Evolutionary conservation across 2,113 vertebrate genomes (phyloP).

Genomic region (Siniperca chuatsi): DNA sequence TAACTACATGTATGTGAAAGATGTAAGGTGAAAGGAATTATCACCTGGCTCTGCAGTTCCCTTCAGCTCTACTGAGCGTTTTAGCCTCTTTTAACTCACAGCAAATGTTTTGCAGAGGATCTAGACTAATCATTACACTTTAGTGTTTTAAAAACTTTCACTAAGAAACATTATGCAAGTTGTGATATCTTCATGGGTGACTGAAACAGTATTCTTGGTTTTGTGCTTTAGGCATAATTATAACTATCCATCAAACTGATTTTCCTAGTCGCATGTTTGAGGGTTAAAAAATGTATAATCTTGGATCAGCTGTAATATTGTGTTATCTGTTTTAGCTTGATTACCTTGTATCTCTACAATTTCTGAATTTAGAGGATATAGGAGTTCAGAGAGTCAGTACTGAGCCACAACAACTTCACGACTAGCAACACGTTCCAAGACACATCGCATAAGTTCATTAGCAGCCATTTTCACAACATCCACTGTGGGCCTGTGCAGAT

Average conservation of each 20-base stretch:
- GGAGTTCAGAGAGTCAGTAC: not conserved
- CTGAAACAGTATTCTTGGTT: not conserved
- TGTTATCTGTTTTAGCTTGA: not conserved
- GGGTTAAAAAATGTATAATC: not conserved
- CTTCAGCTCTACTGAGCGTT: not conserved
- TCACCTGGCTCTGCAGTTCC: too few relatives aligned
- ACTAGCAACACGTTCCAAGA: not conserved
- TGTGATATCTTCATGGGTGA: not conserved
- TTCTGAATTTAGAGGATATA: not conserved
- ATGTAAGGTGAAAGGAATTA: not conserved
- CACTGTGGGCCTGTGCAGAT: not conserved
- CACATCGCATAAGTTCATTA: slow-evolving; percentile 15
- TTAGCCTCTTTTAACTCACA: too few relatives aligned
- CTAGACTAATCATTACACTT: not conserved
- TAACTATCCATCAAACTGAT: not conserved
- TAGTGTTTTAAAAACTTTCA: too few relatives aligned
- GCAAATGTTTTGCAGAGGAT: not conserved
- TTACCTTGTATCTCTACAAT: not conserved
- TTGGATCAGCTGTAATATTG: not conserved
- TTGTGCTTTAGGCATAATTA: not conserved
- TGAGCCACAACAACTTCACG: not conserved
- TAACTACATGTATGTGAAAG: not conserved
- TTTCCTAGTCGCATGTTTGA: not conserved
- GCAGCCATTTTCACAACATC: not conserved
- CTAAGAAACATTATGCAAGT: not conserved